phyloP scores from a whole-genome alignment of 1,140 invertebrate species.

The Pentalonia nigronervosa region DNA sequence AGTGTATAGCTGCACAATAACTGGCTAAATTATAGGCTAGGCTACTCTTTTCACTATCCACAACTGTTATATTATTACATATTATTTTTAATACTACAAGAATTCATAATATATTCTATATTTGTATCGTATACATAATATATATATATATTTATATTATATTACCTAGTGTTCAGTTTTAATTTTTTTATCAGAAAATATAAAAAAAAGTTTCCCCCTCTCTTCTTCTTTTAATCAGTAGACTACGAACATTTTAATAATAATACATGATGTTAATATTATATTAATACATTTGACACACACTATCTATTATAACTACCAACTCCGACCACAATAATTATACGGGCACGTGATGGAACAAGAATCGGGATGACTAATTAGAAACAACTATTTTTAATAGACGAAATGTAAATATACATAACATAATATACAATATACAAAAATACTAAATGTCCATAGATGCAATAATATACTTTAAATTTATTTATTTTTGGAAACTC shows the following conservation, averaged over 20 bases:
- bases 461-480: too few species aligned
- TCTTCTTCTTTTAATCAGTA: background rate
- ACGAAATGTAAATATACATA: too few species aligned
- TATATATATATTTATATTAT: background rate
- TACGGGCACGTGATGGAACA: background rate
- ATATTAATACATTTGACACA: background rate
- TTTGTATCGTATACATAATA: background rate
- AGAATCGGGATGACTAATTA: background rate
- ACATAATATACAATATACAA: too few species aligned
- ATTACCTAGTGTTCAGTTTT: background rate
- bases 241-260: background rate
- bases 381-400: too few species aligned
- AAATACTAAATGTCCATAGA: too few species aligned
- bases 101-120: background rate
- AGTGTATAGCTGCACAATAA: conserved; percentile 1
- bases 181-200: background rate
- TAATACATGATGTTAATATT: too few species aligned
- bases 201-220: background rate
- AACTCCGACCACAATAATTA: background rate
- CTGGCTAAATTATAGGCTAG: conserved; percentile 42
- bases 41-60: conserved; percentile 29
- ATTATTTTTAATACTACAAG: background rate
- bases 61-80: background rate
- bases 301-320: background rate
- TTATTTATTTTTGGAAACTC: too few species aligned